These are phyloP conservation scores for Aurelia sp. DNA, from an alignment of 30 jellyfish, hydroid and myxozoan species.

Conservation along the genomic window DNA sequence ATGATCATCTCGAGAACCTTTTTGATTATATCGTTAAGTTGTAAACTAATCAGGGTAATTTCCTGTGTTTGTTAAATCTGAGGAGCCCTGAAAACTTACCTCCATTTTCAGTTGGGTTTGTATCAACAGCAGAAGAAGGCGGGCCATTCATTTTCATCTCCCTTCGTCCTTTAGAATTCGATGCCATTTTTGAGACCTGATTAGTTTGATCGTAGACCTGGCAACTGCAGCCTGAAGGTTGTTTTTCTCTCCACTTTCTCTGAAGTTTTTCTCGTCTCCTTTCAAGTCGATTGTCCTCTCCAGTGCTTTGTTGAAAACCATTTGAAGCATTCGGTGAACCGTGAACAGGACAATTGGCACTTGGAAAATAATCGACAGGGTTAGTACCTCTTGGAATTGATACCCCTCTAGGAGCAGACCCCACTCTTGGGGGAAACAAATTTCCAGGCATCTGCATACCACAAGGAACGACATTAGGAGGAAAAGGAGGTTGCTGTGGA, in stretches of 20 bases:
- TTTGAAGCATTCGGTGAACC: constrained; percentile 62
- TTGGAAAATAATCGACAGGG: constrained; percentile 2
- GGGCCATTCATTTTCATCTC: constrained; percentile 75
- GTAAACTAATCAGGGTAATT: too few species aligned
- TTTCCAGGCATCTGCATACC: constrained; percentile 73
- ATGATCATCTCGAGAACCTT: too few species aligned
- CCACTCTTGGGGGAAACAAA: constrained; percentile 67
- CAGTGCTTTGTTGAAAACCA: constrained; percentile 32
- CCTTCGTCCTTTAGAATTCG: constrained; percentile 33
- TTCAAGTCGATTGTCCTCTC: constrained; percentile 74
- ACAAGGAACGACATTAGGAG: constrained; percentile 49
- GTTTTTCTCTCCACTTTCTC: constrained; percentile 81
- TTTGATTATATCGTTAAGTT: too few species aligned
- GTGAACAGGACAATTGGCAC: constrained; percentile 93
- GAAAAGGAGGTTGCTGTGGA: constrained; percentile 59
- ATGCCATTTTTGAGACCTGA: constrained; percentile 18
- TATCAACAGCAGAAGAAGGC: background rate
- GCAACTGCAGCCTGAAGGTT: constrained; percentile 50
- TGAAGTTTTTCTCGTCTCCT: constrained; percentile 87
- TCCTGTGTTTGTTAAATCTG: too few species aligned
- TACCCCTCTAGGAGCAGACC: constrained; percentile 36
- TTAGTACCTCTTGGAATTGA: background rate
- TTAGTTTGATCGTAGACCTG: constrained; percentile 5
- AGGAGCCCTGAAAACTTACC: background rate
- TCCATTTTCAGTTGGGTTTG: constrained; percentile 48